Evolutionary conservation across 2,888 invertebrate genomes (phyloP).

Genomic region (Drosophila imparisetae): DNA sequence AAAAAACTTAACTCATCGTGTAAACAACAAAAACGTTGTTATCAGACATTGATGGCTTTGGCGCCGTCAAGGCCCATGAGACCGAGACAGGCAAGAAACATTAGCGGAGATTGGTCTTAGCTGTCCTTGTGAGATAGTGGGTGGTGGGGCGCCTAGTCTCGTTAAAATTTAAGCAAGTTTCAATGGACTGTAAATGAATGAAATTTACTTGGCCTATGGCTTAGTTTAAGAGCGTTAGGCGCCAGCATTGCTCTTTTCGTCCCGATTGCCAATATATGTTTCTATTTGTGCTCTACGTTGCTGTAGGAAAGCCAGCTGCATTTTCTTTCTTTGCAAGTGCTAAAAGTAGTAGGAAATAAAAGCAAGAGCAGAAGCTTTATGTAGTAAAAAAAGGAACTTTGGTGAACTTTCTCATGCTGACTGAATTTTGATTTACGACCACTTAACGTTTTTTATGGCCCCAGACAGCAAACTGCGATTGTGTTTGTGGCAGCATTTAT

Average conservation of each 20-base stretch:
- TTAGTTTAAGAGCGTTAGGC: conserved; percentile 47
- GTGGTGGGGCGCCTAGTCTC: conserved; percentile 39
- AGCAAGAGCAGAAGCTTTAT: conserved; percentile 39
- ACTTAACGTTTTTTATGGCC: conserved; percentile 75
- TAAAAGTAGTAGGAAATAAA: conserved; percentile 65
- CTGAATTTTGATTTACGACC: conserved; percentile 77
- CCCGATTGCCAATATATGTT: conserved; percentile 47
- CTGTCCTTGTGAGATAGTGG: conserved; percentile 2
- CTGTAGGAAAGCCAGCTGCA: conserved; percentile 41
- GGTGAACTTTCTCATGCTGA: conserved; percentile 64
- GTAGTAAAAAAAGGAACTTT: conserved; percentile 39
- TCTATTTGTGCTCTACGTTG: conserved; percentile 27
- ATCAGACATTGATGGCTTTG: conserved; percentile 72
- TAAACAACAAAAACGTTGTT: conserved; percentile 68
- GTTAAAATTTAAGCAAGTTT: conserved; percentile 76
- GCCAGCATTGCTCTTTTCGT: conserved; percentile 26
- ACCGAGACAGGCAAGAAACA: conserved; percentile 27
- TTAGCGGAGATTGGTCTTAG: conserved; percentile 50
- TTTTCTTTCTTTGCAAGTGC: conserved; percentile 34
- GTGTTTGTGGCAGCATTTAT: conserved; percentile 39
- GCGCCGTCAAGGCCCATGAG: conserved; percentile 51
- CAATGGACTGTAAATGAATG: conserved; percentile 75
- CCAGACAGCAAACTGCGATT: conserved; percentile 54
- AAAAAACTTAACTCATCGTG: conserved; percentile 64
- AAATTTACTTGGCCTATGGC: conserved; percentile 50